phyloP scores from a whole-genome alignment of 2,888 invertebrate species.

The Artemia sinica region DNA sequence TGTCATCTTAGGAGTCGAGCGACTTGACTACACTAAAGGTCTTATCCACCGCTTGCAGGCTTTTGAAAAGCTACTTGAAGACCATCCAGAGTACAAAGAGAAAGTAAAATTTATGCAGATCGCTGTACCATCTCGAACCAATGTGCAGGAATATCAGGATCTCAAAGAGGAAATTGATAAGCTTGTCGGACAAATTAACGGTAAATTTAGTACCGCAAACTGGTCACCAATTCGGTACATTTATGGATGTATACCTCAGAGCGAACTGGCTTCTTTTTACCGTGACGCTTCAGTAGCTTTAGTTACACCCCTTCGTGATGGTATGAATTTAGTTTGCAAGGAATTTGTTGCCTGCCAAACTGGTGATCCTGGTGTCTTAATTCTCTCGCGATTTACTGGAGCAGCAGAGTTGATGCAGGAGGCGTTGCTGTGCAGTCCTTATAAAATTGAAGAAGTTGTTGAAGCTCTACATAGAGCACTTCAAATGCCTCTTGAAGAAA shows the following conservation, averaged over 20 bases:
- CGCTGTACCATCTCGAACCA: constrained; percentile 33
- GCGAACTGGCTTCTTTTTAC: constrained; percentile 33
- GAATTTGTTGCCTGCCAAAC: constrained; percentile 35
- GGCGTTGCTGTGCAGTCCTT: constrained; percentile 71
- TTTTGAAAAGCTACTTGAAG: constrained; percentile 32
- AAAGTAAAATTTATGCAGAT: constrained; percentile 32
- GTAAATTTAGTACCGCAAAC: constrained; percentile 33
- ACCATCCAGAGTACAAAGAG: constrained; percentile 32
- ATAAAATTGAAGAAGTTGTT: constrained; percentile 68
- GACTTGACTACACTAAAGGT: constrained; percentile 34
- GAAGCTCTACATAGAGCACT: constrained; percentile 69
- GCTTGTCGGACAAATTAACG: constrained; percentile 33
- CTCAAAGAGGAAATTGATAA: constrained; percentile 35
- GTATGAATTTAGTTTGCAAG: constrained; percentile 36
- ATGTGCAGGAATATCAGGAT: constrained; percentile 34
- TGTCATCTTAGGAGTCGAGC: constrained; percentile 33
- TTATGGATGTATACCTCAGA: constrained; percentile 31
- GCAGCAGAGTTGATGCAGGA: constrained; percentile 88
- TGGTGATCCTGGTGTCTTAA: constrained; percentile 51
- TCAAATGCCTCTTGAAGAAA: constrained; percentile 75
- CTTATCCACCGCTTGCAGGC: constrained; percentile 32
- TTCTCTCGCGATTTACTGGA: constrained; percentile 80
- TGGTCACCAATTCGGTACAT: constrained; percentile 36
- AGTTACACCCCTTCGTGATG: constrained; percentile 35
- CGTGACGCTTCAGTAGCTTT: constrained; percentile 33